Percentiles rank a stretch among this genome's conserved stretches.
These are phyloP conservation scores for Colistium nudipinnis DNA, from an alignment of 2,113 vertebrate genomes.

Conservation along the genomic window DNA sequence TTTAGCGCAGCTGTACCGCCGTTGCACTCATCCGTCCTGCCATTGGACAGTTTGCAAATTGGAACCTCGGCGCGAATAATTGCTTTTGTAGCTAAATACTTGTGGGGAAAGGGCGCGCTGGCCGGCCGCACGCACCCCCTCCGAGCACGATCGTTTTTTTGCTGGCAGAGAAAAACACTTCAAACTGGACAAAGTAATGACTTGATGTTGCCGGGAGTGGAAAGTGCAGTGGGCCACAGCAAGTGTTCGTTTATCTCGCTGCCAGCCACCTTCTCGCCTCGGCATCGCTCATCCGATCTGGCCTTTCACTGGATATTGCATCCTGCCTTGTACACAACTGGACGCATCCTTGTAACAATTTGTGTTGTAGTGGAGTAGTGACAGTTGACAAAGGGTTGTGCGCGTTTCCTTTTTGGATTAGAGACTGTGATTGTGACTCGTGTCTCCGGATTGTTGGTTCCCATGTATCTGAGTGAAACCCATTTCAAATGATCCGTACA, in stretches of 20 bases:
- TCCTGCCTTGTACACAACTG: constrained; percentile 11
- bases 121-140: not conserved
- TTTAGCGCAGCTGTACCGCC: not conserved
- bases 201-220: constrained; percentile 22
- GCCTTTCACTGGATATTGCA: constrained; percentile 49
- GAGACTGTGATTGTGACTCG: no score
- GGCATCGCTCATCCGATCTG: constrained; percentile 53
- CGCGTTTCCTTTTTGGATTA: no score
- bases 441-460: no score
- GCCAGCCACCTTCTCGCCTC: constrained; percentile 31
- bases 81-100: constrained; percentile 20
- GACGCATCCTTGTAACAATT: not conserved
- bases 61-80: constrained; percentile 47
- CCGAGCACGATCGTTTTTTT: constrained; percentile 7
- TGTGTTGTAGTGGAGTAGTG: not conserved
- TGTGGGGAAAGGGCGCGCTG: no score
- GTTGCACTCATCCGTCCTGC: constrained; percentile 1
- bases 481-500: no score
- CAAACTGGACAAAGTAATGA: constrained; percentile 40
- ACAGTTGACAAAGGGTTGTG: no score
- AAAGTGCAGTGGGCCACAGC: constrained; percentile 37
- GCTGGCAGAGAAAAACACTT: not conserved
- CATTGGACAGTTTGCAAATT: constrained; percentile 54
- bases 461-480: no score
- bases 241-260: constrained; percentile 54